Evolutionary conservation across 1,140 invertebrate genomes (phyloP).

Genomic region (Drosophila ogumai): DNA sequence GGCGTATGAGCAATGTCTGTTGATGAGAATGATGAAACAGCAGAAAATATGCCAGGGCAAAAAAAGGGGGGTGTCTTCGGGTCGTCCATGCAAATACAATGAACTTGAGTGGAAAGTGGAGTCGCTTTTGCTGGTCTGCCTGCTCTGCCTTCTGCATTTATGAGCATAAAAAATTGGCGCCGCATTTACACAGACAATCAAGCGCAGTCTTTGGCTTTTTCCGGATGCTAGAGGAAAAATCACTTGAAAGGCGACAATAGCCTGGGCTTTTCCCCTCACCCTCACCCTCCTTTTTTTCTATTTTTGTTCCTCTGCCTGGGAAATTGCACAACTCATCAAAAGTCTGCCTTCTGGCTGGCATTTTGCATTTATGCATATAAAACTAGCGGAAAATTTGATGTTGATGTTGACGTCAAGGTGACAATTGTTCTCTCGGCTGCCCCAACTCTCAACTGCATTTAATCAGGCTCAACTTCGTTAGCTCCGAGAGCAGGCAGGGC

Average conservation of each 20-base stretch:
- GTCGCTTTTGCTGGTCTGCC: constrained; percentile 37
- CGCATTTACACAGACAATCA: constrained; percentile 76
- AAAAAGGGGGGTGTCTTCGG: not conserved
- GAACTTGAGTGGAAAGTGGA: constrained; percentile 63
- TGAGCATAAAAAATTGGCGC: constrained; percentile 81
- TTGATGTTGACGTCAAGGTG: constrained; percentile 74
- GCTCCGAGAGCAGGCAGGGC: constrained; percentile 3
- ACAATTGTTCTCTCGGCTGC: constrained; percentile 58
- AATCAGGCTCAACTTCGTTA: constrained; percentile 30
- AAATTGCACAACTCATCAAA: constrained; percentile 80
- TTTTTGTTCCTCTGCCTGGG: constrained; percentile 31
- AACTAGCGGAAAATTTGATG: constrained; percentile 76
- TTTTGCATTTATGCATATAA: constrained; percentile 80
- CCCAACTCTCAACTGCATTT: constrained; percentile 27
- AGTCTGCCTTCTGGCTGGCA: constrained; percentile 57
- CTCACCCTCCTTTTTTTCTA: not conserved
- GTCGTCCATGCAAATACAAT: constrained; percentile 75
- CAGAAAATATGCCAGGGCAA: constrained; percentile 72
- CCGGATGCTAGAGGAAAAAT: constrained; percentile 32
- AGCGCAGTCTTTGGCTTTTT: constrained; percentile 46
- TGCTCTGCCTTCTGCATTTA: constrained; percentile 61
- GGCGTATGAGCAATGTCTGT: constrained; percentile 81
- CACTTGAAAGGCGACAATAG: constrained; percentile 73
- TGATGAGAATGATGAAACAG: constrained; percentile 82
- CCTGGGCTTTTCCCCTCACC: constrained; percentile 40